phyloP scores from a whole-genome alignment of 2,113 vertebrate genomes.

The Hyla sarda region DNA sequence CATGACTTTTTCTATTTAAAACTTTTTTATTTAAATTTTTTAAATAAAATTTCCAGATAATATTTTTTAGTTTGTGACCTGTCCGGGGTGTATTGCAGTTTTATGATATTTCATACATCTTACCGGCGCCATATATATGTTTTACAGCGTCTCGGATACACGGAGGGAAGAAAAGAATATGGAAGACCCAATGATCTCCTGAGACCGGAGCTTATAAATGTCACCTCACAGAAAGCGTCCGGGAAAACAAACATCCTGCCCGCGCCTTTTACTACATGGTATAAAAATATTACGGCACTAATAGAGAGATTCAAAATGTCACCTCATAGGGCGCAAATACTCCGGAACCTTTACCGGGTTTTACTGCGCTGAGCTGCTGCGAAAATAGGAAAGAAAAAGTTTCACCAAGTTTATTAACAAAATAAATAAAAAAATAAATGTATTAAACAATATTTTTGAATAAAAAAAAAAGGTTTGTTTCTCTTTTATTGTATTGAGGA shows the following conservation, averaged over 20 bases:
- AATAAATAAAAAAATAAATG: not conserved
- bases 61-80: not conserved
- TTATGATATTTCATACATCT: conserved; percentile 11
- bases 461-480: too few species aligned
- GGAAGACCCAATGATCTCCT: too few species aligned
- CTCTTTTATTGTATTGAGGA: too few species aligned
- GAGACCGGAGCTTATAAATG: conserved; percentile 13
- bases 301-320: conserved; percentile 45
- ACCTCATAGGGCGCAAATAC: not conserved
- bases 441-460: too few species aligned
- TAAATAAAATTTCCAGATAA: not conserved
- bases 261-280: conserved; percentile 13
- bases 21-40: too few species aligned
- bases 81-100: not conserved
- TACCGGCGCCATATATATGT: conserved; percentile 5
- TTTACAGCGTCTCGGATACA: not conserved
- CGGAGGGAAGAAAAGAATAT: not conserved
- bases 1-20: too few species aligned
- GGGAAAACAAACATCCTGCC: conserved; percentile 33
- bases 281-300: conserved; percentile 45
- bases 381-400: not conserved
- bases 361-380: not conserved
- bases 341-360: conserved; percentile 22
- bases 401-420: not conserved
- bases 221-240: not conserved